These are phyloP conservation scores for Mimas tiliae DNA, from an alignment of 2,888 invertebrate species.

Conservation along the genomic window DNA sequence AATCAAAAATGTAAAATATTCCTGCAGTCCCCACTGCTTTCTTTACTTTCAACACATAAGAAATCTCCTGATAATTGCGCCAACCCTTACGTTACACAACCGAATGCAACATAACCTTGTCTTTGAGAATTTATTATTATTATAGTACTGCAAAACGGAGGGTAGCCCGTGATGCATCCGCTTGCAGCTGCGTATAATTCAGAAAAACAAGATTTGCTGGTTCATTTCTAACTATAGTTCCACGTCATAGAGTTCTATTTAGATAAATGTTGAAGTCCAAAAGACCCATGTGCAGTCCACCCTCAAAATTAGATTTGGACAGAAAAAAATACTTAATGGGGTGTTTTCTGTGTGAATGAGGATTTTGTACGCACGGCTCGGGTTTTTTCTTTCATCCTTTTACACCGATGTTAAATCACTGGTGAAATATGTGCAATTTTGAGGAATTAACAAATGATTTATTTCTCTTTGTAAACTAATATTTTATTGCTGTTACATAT, in stretches of 20 bases:
- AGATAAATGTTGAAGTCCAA: constrained; percentile 55
- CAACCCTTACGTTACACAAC: constrained; percentile 63
- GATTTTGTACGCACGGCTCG: constrained; percentile 52
- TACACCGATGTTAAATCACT: constrained; percentile 7
- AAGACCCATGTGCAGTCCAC: constrained; percentile 75
- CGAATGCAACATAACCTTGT: constrained; percentile 69
- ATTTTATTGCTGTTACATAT: not conserved
- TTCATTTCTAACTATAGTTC: constrained; percentile 41
- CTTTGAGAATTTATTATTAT: constrained; percentile 81
- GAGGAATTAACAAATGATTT: constrained; percentile 15
- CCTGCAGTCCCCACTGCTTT: constrained; percentile 23
- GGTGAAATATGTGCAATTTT: constrained; percentile 19
- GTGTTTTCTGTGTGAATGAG: constrained; percentile 78
- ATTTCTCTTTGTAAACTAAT: not conserved
- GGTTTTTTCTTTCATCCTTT: constrained; percentile 44
- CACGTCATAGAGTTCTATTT: constrained; percentile 43
- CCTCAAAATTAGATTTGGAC: constrained; percentile 77
- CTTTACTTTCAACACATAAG: constrained; percentile 44
- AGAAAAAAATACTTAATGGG: constrained; percentile 82
- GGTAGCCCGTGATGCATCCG: constrained; percentile 70
- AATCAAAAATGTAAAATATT: constrained; percentile 24
- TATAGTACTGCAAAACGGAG: constrained; percentile 73
- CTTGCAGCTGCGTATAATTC: constrained; percentile 67
- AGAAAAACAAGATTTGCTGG: constrained; percentile 37
- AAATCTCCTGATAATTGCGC: constrained; percentile 66